Conservation (phyloP, 2,113 vertebrate genomes). For the Raja brachyura region DNA sequence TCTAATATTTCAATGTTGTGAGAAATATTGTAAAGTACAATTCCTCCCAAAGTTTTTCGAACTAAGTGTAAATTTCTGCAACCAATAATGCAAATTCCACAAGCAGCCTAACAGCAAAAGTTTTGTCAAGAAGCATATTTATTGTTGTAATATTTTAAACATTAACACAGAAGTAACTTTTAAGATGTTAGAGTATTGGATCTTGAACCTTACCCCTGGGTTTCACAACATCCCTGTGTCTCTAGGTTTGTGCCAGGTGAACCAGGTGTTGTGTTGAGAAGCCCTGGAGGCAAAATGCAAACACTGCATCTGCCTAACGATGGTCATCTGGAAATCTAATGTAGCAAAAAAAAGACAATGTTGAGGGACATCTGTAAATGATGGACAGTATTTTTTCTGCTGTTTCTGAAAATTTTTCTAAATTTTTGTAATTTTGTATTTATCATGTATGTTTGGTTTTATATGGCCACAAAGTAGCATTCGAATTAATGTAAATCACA, state of each 20-base stretch:
- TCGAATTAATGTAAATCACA: constrained; percentile 33
- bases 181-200: neutral
- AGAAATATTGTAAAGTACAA: neutral
- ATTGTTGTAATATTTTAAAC: neutral
- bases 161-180: neutral
- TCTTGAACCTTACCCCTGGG: neutral
- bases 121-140: neutral
- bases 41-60: neutral
- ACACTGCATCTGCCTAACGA: constrained; percentile 29
- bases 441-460: constrained; percentile 39
- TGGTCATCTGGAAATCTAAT: constrained; percentile 28
- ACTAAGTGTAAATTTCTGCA: neutral
- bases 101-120: neutral
- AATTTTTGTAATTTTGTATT: constrained; percentile 39
- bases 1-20: neutral
- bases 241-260: constrained; percentile 22
- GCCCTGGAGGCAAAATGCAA: constrained; percentile 24
- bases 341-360: constrained; percentile 36
- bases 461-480: constrained; percentile 38
- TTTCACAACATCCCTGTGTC: neutral
- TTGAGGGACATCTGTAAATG: constrained; percentile 38
- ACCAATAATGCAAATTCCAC: neutral
- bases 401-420: constrained; percentile 39
- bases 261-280: constrained; percentile 31
- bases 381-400: constrained; percentile 38